These are phyloP conservation scores for Dorcus parallelipipedus DNA, from an alignment of 2,888 invertebrate genomes.

Conservation along the genomic window DNA sequence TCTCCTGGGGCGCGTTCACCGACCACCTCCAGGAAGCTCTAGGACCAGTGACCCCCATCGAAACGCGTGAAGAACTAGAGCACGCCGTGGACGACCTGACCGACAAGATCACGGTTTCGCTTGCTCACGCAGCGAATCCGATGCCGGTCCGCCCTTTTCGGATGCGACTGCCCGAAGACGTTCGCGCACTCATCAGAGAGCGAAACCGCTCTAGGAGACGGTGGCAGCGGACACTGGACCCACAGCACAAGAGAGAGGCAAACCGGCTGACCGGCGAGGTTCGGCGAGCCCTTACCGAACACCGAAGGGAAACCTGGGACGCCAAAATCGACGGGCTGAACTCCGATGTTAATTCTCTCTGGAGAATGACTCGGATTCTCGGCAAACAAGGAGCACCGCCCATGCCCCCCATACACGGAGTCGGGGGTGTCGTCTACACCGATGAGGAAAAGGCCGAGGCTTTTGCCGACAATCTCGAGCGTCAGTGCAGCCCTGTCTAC, in stretches of 20 bases:
- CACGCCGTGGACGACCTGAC: background rate
- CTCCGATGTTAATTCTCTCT: background rate
- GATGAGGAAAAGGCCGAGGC: slow-evolving; percentile 13
- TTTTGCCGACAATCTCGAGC: slow-evolving; percentile 5
- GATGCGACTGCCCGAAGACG: background rate
- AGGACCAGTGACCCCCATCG: background rate
- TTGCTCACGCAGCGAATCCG: background rate
- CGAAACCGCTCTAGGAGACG: background rate
- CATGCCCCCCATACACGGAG: slow-evolving; percentile 11
- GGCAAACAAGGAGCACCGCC: background rate
- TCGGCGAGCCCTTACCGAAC: background rate
- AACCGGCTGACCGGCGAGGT: background rate
- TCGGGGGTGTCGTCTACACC: slow-evolving; percentile 6
- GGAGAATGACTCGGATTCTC: background rate
- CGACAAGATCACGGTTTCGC: background rate
- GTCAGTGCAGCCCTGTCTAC: slow-evolving; percentile 8
- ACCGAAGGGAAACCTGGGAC: background rate
- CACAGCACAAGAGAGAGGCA: background rate
- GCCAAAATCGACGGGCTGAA: background rate
- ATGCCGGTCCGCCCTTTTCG: background rate
- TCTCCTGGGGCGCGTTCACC: background rate
- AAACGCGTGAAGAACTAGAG: background rate
- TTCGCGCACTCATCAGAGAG: background rate
- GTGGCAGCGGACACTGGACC: background rate
- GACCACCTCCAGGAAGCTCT: background rate